Conservation (phyloP, 2,113 vertebrate genomes). For the Salvelinus namaycush region DNA sequence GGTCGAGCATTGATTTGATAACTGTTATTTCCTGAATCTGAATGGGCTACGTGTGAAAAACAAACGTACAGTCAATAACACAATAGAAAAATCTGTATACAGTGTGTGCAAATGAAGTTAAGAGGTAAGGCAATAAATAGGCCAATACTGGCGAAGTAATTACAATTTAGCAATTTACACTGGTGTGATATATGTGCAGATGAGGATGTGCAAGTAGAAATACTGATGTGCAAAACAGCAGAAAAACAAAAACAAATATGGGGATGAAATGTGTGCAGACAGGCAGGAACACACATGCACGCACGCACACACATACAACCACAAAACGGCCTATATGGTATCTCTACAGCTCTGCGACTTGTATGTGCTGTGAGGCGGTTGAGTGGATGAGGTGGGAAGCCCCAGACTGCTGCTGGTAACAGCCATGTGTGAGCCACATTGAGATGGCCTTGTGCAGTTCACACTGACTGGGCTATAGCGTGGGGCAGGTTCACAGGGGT, state of each 20-base stretch:
- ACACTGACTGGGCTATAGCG: slow-evolving; percentile 22
- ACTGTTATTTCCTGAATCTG: background rate
- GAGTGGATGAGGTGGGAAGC: background rate
- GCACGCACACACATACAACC: slow-evolving; percentile 7
- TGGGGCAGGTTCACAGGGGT: slow-evolving; percentile 49
- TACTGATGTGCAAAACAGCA: too few species aligned
- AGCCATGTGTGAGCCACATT: slow-evolving; percentile 51
- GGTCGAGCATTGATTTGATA: slow-evolving; percentile 32
- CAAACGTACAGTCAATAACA: too few species aligned
- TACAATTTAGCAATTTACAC: too few species aligned
- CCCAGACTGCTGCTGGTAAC: slow-evolving; percentile 19
- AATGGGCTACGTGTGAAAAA: too few species aligned
- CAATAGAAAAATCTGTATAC: too few species aligned
- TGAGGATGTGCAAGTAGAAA: too few species aligned
- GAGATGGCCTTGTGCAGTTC: slow-evolving; percentile 28
- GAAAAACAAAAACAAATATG: too few species aligned
- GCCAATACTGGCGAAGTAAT: too few species aligned
- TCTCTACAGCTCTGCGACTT: slow-evolving; percentile 23
- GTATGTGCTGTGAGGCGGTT: slow-evolving; percentile 19
- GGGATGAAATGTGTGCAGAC: background rate
- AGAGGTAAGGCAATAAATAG: too few species aligned
- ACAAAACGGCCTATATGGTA: background rate
- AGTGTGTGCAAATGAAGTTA: too few species aligned
- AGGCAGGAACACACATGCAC: background rate
- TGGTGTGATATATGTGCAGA: too few species aligned